Evolutionary conservation across 2,113 vertebrate species (phyloP), one percentile per base, ranked within the genome.

Genomic region (Steatornis caripensis): DNA sequence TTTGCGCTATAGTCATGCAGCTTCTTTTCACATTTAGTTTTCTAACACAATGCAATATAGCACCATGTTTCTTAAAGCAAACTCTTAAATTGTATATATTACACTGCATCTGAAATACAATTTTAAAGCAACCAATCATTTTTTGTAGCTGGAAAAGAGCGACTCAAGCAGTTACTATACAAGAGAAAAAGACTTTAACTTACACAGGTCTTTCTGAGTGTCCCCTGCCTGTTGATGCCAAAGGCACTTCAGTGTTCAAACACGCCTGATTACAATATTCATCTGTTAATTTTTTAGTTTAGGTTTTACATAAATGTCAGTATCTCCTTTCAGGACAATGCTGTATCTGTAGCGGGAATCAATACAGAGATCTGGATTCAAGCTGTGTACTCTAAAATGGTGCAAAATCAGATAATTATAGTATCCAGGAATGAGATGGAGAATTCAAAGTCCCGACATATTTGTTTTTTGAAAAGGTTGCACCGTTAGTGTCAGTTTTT

Each of bases 351-450:
- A 66, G 48, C 3, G 1, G 26, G 11, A 36, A 46, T 64, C 12
- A 14, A 5, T 5, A 18, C 1, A 10, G 5, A 60, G 36, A 41
- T 57, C 10, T 65, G 49, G 32, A 27, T 41, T 10, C 9, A 48
- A 65, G 37, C 13, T 5, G 19, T 41, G 18, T 36, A 4, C 5
- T 7, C 3, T 2, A 4, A 10, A 13, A 19, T 24, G 9, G 8
- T 68, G 58, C 74, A 46, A 89, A 62, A 72, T 65, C 34, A 65
- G 45, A 36, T 39, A 41, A 48, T 78, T 62, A 17, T 9, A 24
- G 14, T 37, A 39, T 18, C 30, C 64, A 37, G 58, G 49, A 80
- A 37, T 26, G 51, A 54, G 19, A 13, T 8, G n/a, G 19, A 65
- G 21, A 75, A 66, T 66, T 69, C 41, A 48, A 75, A 83, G 39